phyloP scores from a whole-genome alignment of 2,113 vertebrate genomes.

The Zeus faber region DNA sequence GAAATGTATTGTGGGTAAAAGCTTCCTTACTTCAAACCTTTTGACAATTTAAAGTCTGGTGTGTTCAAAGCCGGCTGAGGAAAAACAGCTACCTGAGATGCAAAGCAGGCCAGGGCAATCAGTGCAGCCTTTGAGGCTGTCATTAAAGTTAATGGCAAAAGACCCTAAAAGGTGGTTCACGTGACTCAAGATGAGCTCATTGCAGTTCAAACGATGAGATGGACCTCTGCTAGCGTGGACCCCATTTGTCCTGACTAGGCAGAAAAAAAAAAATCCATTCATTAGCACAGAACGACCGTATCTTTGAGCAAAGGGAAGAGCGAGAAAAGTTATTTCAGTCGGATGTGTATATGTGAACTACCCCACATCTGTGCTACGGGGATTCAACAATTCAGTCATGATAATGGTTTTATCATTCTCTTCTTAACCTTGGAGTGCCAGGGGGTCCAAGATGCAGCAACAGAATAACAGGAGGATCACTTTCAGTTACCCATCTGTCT shows the following conservation, averaged over 20 bases:
- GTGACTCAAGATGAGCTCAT: conserved; percentile 48
- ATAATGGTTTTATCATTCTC: too few species aligned
- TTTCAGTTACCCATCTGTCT: too few species aligned
- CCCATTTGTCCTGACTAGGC: conserved; percentile 32
- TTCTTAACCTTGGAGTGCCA: too few species aligned
- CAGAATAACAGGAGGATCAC: too few species aligned
- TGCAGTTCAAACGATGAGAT: conserved; percentile 34
- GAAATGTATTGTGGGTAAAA: conserved; percentile 26
- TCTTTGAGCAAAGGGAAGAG: neutral
- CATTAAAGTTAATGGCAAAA: conserved; percentile 48
- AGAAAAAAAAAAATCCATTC: conserved; percentile 27
- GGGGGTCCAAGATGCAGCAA: too few species aligned
- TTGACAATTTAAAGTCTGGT: conserved; percentile 9
- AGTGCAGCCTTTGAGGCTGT: conserved; percentile 24
- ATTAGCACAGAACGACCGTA: neutral
- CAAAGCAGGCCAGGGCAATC: conserved; percentile 21
- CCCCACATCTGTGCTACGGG: too few species aligned
- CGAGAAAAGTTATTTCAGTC: conserved; percentile 4
- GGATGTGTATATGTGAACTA: too few species aligned
- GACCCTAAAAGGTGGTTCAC: conserved; percentile 27
- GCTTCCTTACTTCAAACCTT: conserved; percentile 12
- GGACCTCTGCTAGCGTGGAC: conserved; percentile 42
- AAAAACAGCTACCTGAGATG: conserved; percentile 27
- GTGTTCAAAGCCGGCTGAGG: conserved; percentile 2
- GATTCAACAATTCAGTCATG: too few species aligned